Conservation (phyloP, 2,113 vertebrate species). For the Malurus elegans region DNA sequence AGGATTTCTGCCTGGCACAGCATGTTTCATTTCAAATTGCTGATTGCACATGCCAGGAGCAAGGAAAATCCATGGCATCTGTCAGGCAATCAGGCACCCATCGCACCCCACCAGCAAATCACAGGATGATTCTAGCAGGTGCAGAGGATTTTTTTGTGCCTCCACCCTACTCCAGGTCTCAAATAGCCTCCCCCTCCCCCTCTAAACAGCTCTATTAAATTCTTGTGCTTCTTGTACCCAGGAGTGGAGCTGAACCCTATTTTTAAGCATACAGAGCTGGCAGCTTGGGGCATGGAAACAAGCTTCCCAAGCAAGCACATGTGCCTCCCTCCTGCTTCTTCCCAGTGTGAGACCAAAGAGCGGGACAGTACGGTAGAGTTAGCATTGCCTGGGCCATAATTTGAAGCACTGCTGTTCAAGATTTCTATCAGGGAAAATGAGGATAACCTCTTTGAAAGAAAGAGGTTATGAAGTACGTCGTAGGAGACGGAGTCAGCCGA, state of each 20-base stretch:
- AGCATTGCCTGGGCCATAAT: not conserved
- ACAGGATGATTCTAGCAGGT: slow-evolving; percentile 6
- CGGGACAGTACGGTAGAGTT: not conserved
- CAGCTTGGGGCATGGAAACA: not conserved
- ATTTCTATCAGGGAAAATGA: not conserved
- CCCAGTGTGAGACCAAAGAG: not conserved
- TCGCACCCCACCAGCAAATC: not conserved
- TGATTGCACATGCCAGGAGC: not conserved
- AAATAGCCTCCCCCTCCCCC: not conserved
- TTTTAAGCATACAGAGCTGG: slow-evolving; percentile 33
- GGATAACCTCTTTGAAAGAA: slow-evolving; percentile 39
- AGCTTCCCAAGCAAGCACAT: not conserved
- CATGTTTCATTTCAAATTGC: not conserved
- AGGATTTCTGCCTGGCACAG: not conserved
- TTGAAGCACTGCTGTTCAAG: not conserved
- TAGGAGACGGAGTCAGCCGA: not conserved
- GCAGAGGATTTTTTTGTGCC: not conserved
- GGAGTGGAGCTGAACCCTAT: slow-evolving; percentile 43
- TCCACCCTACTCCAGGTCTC: not conserved
- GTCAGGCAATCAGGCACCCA: not conserved
- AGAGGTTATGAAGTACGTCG: not conserved
- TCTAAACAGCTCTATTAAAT: not conserved
- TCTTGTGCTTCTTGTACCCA: not conserved
- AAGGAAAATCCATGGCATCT: not conserved
- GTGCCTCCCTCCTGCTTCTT: not conserved